Percentiles rank a stretch among this genome's conserved stretches.
phyloP scores from a whole-genome alignment of 2,113 vertebrate species.

The Danio rerio region DNA sequence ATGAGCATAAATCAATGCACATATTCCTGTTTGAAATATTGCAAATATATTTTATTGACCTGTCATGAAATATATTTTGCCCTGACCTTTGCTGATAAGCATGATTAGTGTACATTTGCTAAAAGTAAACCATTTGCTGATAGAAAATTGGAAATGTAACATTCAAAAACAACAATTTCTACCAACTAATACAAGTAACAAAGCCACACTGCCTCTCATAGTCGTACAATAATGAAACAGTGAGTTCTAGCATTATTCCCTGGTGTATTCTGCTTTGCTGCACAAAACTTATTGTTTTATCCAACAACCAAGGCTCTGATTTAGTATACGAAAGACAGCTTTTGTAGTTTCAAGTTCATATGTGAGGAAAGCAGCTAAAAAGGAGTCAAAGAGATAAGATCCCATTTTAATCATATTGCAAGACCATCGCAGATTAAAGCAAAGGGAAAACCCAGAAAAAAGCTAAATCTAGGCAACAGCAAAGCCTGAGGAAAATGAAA shows the following conservation, averaged over 20 bases:
- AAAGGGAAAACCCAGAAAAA: constrained; percentile 50
- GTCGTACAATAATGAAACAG: constrained; percentile 46
- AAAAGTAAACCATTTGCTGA: constrained; percentile 2
- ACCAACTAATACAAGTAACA: constrained; percentile 42
- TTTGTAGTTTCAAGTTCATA: constrained; percentile 63
- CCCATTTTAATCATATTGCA: constrained; percentile 63
- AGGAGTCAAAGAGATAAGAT: constrained; percentile 62
- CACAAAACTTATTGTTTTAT: constrained; percentile 54
- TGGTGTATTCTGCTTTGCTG: constrained; percentile 40
- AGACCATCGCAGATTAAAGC: constrained; percentile 68
- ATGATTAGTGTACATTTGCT: background rate
- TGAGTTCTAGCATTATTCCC: constrained; percentile 46
- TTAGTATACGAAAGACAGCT: constrained; percentile 54
- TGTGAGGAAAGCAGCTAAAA: constrained; percentile 55
- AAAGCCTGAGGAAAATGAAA: constrained; percentile 68
- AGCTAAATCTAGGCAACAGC: constrained; percentile 64
- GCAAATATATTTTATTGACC: background rate
- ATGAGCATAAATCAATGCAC: background rate
- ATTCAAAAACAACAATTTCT: constrained; percentile 7
- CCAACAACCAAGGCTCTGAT: constrained; percentile 55
- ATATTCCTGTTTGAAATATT: constrained; percentile 21
- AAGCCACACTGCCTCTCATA: constrained; percentile 37
- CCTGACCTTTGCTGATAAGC: background rate
- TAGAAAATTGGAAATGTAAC: background rate
- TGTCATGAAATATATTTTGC: background rate